These are phyloP conservation scores for Theonella swinhoei DNA, from an alignment of 37 sponge, comb jelly and placozoan genomes.

Conservation along the genomic window DNA sequence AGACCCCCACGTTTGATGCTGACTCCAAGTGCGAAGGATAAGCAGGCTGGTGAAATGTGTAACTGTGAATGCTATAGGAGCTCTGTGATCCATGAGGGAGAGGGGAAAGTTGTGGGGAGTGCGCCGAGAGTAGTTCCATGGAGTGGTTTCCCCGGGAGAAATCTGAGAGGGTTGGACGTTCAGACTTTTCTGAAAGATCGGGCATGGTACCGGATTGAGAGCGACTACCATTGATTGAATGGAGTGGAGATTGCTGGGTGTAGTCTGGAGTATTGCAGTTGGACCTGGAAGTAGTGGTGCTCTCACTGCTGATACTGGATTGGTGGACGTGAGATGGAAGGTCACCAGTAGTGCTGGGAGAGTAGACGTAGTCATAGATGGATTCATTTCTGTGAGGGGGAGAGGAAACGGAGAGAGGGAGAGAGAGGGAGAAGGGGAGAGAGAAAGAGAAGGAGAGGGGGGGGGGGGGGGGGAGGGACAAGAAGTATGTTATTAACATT, in stretches of 20 bases:
- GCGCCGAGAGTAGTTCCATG: neutral
- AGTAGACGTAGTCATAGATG: constrained; percentile 43
- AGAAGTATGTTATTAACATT: neutral
- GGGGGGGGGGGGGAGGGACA: neutral
- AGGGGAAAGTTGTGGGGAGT: neutral
- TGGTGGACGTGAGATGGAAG: neutral
- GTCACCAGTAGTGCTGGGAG: neutral
- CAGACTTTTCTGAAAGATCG: neutral
- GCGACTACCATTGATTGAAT: neutral
- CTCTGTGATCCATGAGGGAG: neutral
- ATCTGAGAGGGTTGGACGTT: neutral
- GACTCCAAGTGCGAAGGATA: no score
- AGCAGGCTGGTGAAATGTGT: no score
- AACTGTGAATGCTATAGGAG: no score
- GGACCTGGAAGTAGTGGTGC: constrained; percentile 23
- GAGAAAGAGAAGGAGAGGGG: neutral
- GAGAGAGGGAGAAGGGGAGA: neutral
- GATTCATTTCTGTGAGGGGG: constrained; percentile 24
- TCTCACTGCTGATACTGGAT: neutral
- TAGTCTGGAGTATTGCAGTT: constrained; percentile 11
- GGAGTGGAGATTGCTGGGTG: neutral
- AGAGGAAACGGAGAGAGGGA: neutral
- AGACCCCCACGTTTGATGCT: neutral
- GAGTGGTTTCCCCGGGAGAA: no score
- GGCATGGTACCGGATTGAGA: neutral